These are phyloP conservation scores for Lomographa bimaculata DNA, from an alignment of 2,888 invertebrate species.

Conservation along the genomic window DNA sequence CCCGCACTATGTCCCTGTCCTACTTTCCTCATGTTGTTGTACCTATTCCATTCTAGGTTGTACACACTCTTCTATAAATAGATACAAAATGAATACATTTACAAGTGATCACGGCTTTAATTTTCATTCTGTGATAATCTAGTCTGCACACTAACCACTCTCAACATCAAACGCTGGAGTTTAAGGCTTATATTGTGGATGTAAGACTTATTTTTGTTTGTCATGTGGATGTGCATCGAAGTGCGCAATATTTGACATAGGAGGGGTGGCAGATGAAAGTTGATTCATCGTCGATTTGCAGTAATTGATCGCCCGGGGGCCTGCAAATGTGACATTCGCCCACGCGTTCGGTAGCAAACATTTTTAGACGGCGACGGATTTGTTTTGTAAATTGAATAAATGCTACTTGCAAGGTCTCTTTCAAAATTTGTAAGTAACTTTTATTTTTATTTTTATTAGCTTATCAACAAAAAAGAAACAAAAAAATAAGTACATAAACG, in stretches of 20 bases:
- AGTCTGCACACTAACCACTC: too few species aligned
- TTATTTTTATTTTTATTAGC: too few species aligned
- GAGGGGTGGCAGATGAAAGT: constrained; percentile 56
- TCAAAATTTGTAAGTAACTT: too few species aligned
- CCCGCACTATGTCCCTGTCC: constrained; percentile 9
- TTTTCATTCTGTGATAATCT: constrained; percentile 18
- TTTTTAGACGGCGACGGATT: not conserved
- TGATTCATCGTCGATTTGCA: constrained; percentile 63
- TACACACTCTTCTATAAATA: not conserved
- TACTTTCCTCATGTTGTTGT: too few species aligned
- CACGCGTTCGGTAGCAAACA: constrained; percentile 15
- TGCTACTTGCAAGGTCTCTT: too few species aligned
- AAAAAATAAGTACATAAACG: too few species aligned
- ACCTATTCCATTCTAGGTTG: too few species aligned
- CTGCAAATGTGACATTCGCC: constrained; percentile 36
- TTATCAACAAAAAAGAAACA: too few species aligned
- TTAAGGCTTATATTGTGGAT: not conserved
- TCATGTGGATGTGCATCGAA: constrained; percentile 33
- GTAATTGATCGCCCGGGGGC: constrained; percentile 66
- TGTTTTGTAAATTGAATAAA: too few species aligned
- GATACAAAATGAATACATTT: too few species aligned
- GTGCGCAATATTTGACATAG: constrained; percentile 51
- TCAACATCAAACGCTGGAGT: too few species aligned
- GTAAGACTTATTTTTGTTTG: constrained; percentile 23
- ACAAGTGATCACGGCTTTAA: constrained; percentile 1